Percentiles rank a stretch among this genome's conserved stretches.
These are phyloP conservation scores for Carpatolechia fugitivella DNA, from an alignment of 2,888 invertebrate genomes.

Conservation along the genomic window DNA sequence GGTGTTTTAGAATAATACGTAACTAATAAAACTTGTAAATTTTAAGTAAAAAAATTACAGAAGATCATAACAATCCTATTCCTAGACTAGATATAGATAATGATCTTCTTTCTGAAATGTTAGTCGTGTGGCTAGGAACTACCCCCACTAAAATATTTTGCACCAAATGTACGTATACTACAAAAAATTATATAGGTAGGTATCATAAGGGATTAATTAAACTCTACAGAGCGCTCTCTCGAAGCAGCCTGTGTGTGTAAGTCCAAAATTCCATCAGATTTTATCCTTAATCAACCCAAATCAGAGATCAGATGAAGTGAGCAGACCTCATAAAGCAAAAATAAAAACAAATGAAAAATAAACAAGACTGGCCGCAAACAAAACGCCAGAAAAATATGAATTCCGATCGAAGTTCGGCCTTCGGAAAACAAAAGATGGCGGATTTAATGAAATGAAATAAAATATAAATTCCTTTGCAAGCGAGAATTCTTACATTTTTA, in stretches of 20 bases:
- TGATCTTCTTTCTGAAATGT: no score
- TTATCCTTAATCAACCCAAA: slow-evolving; percentile 4
- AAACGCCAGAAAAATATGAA: slow-evolving; percentile 80
- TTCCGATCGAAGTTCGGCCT: slow-evolving; percentile 67
- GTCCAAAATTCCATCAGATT: slow-evolving; percentile 9
- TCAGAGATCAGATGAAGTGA: slow-evolving; percentile 1
- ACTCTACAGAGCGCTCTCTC: no score
- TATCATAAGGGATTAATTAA: no score
- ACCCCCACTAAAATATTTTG: no score
- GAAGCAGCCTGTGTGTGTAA: neutral
- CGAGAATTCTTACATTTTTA: slow-evolving; percentile 79
- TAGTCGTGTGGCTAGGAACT: no score
- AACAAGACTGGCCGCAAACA: slow-evolving; percentile 70
- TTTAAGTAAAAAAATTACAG: no score
- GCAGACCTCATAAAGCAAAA: slow-evolving; percentile 11
- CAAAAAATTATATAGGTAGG: no score
- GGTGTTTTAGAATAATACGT: no score
- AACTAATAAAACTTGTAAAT: no score
- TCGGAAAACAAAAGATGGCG: slow-evolving; percentile 77
- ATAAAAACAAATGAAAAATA: slow-evolving; percentile 44
- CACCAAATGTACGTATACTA: no score
- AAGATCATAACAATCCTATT: no score
- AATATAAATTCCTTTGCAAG: slow-evolving; percentile 77
- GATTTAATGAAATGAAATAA: slow-evolving; percentile 79
- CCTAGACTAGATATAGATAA: no score